Conservation (phyloP, 2,888 invertebrate species). For the Caenorhabditis imperialis region DNA sequence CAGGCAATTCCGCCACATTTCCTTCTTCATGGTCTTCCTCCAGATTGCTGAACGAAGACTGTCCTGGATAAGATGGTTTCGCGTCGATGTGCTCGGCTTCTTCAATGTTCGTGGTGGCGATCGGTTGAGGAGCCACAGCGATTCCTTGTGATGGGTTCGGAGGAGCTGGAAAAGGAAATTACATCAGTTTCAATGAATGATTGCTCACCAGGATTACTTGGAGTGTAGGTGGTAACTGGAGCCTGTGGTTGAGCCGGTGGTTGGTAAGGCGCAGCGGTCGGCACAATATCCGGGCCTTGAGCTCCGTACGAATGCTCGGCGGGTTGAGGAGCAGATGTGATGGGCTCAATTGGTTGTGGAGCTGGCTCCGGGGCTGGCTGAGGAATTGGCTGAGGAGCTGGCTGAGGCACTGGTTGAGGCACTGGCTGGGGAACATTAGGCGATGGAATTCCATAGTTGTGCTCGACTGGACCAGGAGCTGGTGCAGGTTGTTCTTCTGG, state of each 20-base stretch:
- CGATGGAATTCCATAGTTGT: conserved; percentile 37
- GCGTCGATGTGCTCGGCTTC: conserved; percentile 12
- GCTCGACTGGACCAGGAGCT: conserved; percentile 36
- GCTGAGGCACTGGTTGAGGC: conserved; percentile 11
- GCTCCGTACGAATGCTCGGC: conserved; percentile 42
- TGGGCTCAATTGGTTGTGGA: neutral
- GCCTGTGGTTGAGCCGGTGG: conserved; percentile 16
- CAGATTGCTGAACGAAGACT: conserved; percentile 48
- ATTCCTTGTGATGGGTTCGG: conserved; percentile 42
- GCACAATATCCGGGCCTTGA: conserved; percentile 44
- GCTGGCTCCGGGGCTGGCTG: neutral
- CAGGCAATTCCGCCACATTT: conserved; percentile 23
- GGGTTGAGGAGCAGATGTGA: conserved; percentile 5
- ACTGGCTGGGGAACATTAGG: too few species aligned
- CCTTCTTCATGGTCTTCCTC: conserved; percentile 57
- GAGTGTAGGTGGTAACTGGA: conserved; percentile 8
- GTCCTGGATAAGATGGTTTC: conserved; percentile 34
- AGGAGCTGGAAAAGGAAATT: too few species aligned
- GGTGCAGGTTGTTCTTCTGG: conserved; percentile 20
- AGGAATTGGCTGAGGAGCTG: neutral
- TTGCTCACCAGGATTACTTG: conserved; percentile 13
- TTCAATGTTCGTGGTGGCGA: conserved; percentile 25
- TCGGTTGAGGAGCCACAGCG: conserved; percentile 24
- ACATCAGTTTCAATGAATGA: too few species aligned
- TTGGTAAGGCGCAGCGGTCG: conserved; percentile 11